Base-by-base conservation (phyloP, 2,888 invertebrate species). In the Sarcophaga caerulescens region DNA sequence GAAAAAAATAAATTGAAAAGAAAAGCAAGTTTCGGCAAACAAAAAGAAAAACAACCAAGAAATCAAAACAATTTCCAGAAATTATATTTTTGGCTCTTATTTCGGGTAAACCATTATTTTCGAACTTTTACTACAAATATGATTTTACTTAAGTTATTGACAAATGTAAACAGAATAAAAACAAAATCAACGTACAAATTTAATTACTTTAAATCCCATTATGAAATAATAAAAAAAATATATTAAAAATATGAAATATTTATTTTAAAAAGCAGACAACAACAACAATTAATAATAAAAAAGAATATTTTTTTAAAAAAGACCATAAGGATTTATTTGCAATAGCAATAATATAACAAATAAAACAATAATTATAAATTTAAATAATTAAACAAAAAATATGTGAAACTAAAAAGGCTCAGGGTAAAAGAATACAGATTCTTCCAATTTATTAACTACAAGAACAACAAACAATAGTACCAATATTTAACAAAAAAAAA, bases 351-450 rank as follows among this genome's bases (percentile, higher is more conserved):
- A 59, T 65, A 81, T 83, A 57, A 57, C 84, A 82, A 44, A 81
- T 76, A 82, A 79, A 73, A 88, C 74, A 87, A 65, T 60, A 85
- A 75, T 81, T n/a, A 52, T 52, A 52, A 52, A 52, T 52, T 52
- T 52, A 82, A 73, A 77, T 60, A 87, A 78, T 45, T 66, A 85
- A 73, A 81, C 75, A 60, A 79, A 88, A 88, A 80, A 87, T 10
- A 10, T 35, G 84, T 77, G 80, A 88, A 89, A 88, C 88, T 85
- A 84, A 90, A 93, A 92, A 91, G 91, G 93, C 93, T 93, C 93
- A 93, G 93, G 93, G 93, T 92, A 92, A 91, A 87, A 84, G 83
- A 87, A 92, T 92, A 93, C 93, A 92, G 93, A 93, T 92, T 93
- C 93, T 93, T 93, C 93, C 93, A 93, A 90, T 90, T 91, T 89